Evolutionary conservation across 64 coral and sea anemone genomes (phyloP).

Genomic region (Trachythela sp.): DNA sequence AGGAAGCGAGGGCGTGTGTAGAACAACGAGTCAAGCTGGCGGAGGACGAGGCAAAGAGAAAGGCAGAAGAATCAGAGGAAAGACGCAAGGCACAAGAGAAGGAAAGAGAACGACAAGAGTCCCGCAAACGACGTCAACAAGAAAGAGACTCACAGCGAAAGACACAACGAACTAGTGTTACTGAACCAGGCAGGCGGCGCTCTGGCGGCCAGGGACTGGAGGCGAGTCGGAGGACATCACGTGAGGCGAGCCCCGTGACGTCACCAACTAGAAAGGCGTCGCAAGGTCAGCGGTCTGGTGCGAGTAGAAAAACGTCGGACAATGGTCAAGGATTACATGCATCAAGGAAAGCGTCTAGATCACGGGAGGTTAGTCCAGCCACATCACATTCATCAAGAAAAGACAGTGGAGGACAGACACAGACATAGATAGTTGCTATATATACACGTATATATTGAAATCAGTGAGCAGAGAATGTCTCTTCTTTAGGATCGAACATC

Average conservation of each 20-base stretch:
- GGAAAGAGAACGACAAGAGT: constrained; percentile 65
- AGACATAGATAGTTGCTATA: no score
- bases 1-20: constrained; percentile 87
- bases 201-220: background rate
- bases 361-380: background rate
- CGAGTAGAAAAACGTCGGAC: background rate
- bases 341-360: background rate
- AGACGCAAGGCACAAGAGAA: constrained; percentile 71
- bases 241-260: background rate
- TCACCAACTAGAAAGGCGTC: background rate
- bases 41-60: constrained; percentile 71
- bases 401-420: no score
- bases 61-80: constrained; percentile 76
- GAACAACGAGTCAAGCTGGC: constrained; percentile 81
- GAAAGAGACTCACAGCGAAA: background rate
- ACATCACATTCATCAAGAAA: background rate
- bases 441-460: no score
- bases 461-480: no score
- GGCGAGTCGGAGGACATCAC: background rate
- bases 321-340: background rate
- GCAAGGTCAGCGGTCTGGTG: background rate
- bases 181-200: background rate
- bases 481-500: no score
- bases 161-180: background rate
- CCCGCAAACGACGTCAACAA: constrained; percentile 48